Evolutionary conservation across 1,140 invertebrate species (phyloP).

Genomic region (Holcopasites calliopsidis): DNA sequence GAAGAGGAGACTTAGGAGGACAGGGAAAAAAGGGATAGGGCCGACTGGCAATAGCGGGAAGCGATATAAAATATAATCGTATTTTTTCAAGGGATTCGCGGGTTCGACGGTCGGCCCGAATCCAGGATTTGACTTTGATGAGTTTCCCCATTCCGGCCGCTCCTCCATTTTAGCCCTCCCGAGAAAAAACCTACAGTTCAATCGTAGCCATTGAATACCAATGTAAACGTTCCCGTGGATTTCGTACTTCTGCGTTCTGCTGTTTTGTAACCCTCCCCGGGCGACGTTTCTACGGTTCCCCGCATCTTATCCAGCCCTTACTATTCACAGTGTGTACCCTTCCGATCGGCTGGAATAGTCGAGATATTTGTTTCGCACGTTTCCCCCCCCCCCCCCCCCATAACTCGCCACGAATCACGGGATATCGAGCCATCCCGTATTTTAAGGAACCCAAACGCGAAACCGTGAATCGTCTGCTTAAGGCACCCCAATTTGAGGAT

Average conservation of each 20-base stretch:
- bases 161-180: slow-evolving; percentile 45
- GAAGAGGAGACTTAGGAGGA: neutral
- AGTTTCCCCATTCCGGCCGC: slow-evolving; percentile 61
- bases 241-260: slow-evolving; percentile 53
- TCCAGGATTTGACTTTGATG: slow-evolving; percentile 73
- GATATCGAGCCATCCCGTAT: neutral
- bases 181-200: slow-evolving; percentile 68
- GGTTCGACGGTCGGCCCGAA: slow-evolving; percentile 43
- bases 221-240: slow-evolving; percentile 67
- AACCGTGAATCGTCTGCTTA: slow-evolving; percentile 7
- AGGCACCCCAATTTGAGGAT: neutral
- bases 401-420: neutral
- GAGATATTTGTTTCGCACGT: slow-evolving; percentile 53
- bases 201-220: slow-evolving; percentile 72
- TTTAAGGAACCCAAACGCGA: slow-evolving; percentile 2
- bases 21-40: neutral
- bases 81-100: slow-evolving; percentile 69
- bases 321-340: neutral
- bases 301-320: neutral
- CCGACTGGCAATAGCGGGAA: slow-evolving; percentile 43
- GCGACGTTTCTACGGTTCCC: slow-evolving; percentile 35
- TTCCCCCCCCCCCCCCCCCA: slow-evolving; percentile 6
- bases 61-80: slow-evolving; percentile 72
- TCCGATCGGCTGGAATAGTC: neutral
- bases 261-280: slow-evolving; percentile 7